phyloP scores from a whole-genome alignment of 2,113 vertebrate species.

The Hippopotamus amphibius region DNA sequence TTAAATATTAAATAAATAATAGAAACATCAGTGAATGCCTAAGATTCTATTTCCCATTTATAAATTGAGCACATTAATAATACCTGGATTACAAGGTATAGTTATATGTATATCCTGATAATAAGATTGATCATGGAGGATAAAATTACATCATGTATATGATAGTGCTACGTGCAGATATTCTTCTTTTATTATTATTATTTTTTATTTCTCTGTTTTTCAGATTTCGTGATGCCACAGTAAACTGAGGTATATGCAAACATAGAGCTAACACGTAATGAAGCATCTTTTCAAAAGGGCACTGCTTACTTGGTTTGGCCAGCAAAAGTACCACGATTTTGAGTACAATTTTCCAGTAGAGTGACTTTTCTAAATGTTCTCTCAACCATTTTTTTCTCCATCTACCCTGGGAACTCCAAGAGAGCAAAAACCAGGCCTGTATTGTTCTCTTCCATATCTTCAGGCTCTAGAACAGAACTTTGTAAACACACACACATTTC shows the following conservation, averaged over 20 bases:
- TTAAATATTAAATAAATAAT: constrained; percentile 33
- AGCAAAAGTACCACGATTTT: background rate
- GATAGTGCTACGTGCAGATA: background rate
- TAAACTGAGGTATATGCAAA: background rate
- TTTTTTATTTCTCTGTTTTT: background rate
- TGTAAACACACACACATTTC: background rate
- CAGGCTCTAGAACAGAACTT: background rate
- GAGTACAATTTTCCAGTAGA: background rate
- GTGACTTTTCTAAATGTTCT: background rate
- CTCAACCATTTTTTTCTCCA: background rate
- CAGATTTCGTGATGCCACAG: background rate
- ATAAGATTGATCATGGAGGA: background rate
- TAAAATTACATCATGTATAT: background rate
- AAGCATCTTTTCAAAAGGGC: background rate
- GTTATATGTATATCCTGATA: background rate
- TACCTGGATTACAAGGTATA: background rate
- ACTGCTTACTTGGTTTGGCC: background rate
- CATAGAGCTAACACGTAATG: background rate
- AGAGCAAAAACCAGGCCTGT: background rate
- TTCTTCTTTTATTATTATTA: background rate
- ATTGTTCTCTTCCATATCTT: background rate
- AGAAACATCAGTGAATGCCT: background rate
- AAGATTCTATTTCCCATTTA: constrained; percentile 15
- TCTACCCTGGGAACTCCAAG: background rate
- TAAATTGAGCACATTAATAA: background rate